These are phyloP conservation scores for Ceuthmochares aereus DNA, from an alignment of 2,113 vertebrate genomes.

Conservation along the genomic window DNA sequence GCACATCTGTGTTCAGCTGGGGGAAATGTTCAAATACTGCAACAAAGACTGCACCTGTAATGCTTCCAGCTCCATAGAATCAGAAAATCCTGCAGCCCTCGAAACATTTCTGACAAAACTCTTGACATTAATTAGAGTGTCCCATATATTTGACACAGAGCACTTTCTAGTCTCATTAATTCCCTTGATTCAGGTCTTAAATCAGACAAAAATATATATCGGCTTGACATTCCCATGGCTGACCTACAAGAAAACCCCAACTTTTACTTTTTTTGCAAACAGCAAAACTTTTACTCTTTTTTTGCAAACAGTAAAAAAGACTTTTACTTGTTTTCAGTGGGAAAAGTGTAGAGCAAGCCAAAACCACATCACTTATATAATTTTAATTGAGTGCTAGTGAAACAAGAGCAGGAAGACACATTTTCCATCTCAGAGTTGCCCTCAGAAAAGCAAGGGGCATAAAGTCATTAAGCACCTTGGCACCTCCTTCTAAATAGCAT, in stretches of 20 bases:
- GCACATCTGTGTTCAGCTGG: neutral
- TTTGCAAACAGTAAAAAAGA: neutral
- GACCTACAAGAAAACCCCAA: neutral
- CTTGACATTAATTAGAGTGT: neutral
- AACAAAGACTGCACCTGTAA: neutral
- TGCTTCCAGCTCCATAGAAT: neutral
- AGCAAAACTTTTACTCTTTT: neutral
- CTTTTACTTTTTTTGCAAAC: neutral
- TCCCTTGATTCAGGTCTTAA: neutral
- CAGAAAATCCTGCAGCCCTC: neutral
- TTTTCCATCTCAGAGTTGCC: neutral
- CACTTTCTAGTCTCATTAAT: neutral
- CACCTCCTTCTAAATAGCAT: neutral
- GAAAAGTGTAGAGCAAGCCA: neutral
- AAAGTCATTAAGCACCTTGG: rapidly evolving
- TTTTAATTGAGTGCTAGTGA: neutral
- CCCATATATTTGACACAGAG: neutral
- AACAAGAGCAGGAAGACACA: neutral
- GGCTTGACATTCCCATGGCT: neutral
- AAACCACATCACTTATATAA: neutral
- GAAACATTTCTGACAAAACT: neutral
- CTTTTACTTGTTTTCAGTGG: neutral
- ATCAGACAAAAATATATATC: neutral
- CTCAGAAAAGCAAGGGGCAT: neutral
- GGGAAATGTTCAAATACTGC: neutral